Evolutionary conservation across 2,113 vertebrate genomes (phyloP), one percentile per base, ranked within the genome.

Genomic region (Esox niger): DNA sequence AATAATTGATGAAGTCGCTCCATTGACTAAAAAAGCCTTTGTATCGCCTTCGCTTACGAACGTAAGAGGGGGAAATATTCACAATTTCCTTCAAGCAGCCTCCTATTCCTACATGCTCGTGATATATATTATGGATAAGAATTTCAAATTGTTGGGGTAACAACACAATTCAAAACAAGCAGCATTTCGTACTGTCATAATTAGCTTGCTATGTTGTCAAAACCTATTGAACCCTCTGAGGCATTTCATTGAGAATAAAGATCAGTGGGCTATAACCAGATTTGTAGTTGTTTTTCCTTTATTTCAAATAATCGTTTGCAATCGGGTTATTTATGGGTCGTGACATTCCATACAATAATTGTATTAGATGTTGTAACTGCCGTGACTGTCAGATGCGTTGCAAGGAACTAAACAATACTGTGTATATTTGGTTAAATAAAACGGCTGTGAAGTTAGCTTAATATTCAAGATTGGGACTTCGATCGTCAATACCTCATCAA

Each of bases 401-500:
- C 43, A 3, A n/a, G 13, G 49, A 63, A 58, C 29, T 32, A 52
- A 71, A 47, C 9, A 76, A 68, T 64, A 55, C 47, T n/a, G 59
- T 66, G 76, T 66, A 79, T 87, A n/a, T 60, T 23, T 35, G 26
- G 52, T n/a, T n/a, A n/a, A n/a, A n/a, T n/a, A n/a, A n/a, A n/a
- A n/a, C n/a, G n/a, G n/a, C n/a, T n/a, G n/a, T n/a, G n/a, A n/a
- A n/a, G n/a, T n/a, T n/a, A n/a, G n/a, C n/a, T n/a, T n/a, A n/a
- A n/a, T n/a, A n/a, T n/a, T n/a, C n/a, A n/a, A n/a, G n/a, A n/a
- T n/a, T n/a, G n/a, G n/a, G n/a, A n/a, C n/a, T n/a, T n/a, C n/a
- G n/a, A n/a, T n/a, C n/a, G n/a, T n/a, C n/a, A n/a, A n/a, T n/a
- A n/a, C n/a, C n/a, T n/a, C n/a, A n/a, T n/a, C n/a, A n/a, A n/a